Conservation (phyloP, 2,113 vertebrate species). For the Rhabdomys dilectus region DNA sequence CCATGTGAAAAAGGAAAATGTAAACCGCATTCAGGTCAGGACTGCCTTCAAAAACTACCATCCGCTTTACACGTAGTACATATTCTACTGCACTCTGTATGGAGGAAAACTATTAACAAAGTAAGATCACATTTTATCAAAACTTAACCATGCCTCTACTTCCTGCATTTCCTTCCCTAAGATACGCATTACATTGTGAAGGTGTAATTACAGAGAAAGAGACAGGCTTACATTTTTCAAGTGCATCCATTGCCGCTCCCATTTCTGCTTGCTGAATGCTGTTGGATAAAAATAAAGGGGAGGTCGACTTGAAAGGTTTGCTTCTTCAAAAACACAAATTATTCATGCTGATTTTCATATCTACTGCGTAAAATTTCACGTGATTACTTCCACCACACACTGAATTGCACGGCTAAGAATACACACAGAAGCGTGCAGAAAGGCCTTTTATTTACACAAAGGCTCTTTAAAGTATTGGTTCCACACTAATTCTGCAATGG, state of each 20-base stretch:
- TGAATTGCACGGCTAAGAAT: background rate
- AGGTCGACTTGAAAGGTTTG: conserved; percentile 47
- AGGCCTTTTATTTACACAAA: conserved; percentile 64
- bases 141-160: conserved; percentile 51
- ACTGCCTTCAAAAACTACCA: background rate
- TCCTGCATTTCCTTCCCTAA: conserved; percentile 65
- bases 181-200: conserved; percentile 56
- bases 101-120: conserved; percentile 67
- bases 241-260: conserved; percentile 99
- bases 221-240: conserved; percentile 97
- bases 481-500: conserved; percentile 34
- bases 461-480: conserved; percentile 39
- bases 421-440: conserved; percentile 29
- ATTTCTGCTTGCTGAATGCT: conserved; percentile 99
- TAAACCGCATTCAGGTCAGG: background rate
- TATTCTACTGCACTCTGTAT: conserved; percentile 27
- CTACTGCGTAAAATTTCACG: conserved; percentile 21
- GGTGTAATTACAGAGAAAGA: conserved; percentile 57
- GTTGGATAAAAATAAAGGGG: conserved; percentile 81
- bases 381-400: conserved; percentile 45
- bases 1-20: background rate
- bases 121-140: conserved; percentile 60
- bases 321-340: conserved; percentile 44
- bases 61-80: background rate
- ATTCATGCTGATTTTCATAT: conserved; percentile 44